Percentiles rank a stretch among this genome's conserved stretches.
Conservation (phyloP, 1,140 invertebrate genomes). For the Eupristina koningsbergeri region DNA sequence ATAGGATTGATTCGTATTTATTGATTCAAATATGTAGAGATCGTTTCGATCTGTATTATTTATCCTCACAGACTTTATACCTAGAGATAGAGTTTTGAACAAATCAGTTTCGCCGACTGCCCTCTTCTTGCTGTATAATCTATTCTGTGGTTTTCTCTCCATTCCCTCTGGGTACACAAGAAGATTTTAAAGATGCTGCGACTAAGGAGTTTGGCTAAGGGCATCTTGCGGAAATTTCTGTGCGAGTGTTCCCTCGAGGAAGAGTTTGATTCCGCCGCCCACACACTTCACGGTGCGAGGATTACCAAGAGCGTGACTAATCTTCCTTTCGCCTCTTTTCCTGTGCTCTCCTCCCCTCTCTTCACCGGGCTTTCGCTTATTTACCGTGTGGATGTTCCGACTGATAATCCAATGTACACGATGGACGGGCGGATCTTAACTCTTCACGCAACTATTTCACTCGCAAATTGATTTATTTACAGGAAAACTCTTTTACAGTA, state of each 20-base stretch:
- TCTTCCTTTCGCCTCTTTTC: conserved; percentile 20
- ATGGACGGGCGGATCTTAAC: background rate
- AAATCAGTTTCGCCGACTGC: background rate
- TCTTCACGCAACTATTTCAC: background rate
- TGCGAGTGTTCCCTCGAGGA: too few relatives aligned
- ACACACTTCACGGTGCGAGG: background rate
- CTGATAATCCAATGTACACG: background rate
- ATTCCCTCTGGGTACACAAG: background rate
- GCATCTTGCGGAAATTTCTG: too few relatives aligned
- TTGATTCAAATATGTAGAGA: too few relatives aligned
- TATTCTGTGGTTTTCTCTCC: background rate
- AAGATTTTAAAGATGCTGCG: background rate
- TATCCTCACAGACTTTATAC: background rate
- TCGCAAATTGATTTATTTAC: conserved; percentile 40
- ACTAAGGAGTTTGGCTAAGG: too few relatives aligned
- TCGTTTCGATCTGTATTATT: background rate
- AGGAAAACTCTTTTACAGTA: background rate
- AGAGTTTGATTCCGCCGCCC: conserved; percentile 24
- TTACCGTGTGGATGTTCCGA: background rate
- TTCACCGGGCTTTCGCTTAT: background rate
- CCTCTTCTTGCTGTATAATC: background rate
- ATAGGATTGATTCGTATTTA: background rate
- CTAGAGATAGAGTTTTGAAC: background rate
- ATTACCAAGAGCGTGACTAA: conserved; percentile 31
- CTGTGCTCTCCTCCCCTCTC: background rate